Evolutionary conservation across 2,888 invertebrate species (phyloP).

Genomic region (Oscheius sp.): DNA sequence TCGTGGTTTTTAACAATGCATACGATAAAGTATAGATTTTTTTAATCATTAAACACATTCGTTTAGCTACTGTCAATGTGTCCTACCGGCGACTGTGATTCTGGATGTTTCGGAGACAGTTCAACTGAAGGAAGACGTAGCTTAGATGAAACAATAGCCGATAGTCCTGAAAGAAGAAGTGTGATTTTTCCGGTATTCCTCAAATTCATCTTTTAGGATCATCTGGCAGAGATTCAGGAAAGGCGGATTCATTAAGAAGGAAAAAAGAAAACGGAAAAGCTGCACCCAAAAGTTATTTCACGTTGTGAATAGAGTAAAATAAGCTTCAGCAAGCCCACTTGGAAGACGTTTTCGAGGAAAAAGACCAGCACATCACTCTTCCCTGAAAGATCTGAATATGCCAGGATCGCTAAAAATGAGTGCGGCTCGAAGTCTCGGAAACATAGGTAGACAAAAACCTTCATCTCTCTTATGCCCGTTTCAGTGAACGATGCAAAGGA

Average conservation of each 20-base stretch:
- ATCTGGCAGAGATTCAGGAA: background rate
- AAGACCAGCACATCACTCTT: constrained; percentile 28
- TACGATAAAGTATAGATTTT: constrained; percentile 59
- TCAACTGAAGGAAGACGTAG: constrained; percentile 28
- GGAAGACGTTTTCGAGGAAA: constrained; percentile 29
- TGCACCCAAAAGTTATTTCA: background rate
- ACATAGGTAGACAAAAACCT: constrained; percentile 1
- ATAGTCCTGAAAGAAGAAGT: constrained; percentile 24
- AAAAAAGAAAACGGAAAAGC: background rate
- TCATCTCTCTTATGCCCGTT: background rate
- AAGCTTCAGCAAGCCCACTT: background rate
- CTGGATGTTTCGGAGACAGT: constrained; percentile 43
- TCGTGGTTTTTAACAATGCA: constrained; percentile 65
- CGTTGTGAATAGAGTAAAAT: too few relatives aligned
- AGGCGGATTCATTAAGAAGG: constrained; percentile 7
- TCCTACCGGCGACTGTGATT: constrained; percentile 42
- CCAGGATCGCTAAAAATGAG: background rate
- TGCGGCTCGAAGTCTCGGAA: constrained; percentile 24
- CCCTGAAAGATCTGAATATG: constrained; percentile 14
- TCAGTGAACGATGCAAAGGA: constrained; percentile 10
- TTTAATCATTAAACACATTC: background rate
- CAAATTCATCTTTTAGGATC: background rate
- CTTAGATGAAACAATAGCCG: constrained; percentile 14
- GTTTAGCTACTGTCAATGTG: constrained; percentile 49
- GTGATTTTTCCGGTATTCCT: too few relatives aligned